phyloP scores from a whole-genome alignment of 2,113 vertebrate species.

The Dasyurus viverrinus region DNA sequence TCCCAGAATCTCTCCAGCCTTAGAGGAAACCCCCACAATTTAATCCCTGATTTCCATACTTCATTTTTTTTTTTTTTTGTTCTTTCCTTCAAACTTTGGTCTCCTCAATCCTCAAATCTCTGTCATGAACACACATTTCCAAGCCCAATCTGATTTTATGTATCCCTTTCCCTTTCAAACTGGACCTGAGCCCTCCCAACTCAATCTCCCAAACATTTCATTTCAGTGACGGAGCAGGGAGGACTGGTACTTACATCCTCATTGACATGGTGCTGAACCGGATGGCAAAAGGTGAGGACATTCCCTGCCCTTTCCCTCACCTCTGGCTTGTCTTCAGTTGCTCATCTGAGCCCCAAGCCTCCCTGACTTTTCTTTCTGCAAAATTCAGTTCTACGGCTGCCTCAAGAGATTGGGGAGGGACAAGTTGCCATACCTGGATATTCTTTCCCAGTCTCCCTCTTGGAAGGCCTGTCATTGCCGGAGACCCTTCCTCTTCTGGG shows the following conservation, averaged over 20 bases:
- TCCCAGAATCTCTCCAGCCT: background rate
- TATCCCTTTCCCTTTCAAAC: background rate
- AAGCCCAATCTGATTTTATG: background rate
- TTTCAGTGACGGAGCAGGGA: constrained; percentile 92
- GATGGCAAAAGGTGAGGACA: constrained; percentile 95
- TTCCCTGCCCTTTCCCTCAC: background rate
- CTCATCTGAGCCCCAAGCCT: background rate
- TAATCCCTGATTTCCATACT: background rate
- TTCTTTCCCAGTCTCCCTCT: background rate
- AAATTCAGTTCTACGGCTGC: background rate
- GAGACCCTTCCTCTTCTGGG: background rate
- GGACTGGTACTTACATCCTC: constrained; percentile 96
- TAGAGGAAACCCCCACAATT: background rate
- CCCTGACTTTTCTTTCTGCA: rapidly evolving
- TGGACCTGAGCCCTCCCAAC: background rate
- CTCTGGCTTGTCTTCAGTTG: background rate
- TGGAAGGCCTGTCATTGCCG: background rate
- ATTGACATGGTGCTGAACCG: constrained; percentile 99
- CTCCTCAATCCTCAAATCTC: background rate
- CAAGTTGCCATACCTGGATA: background rate
- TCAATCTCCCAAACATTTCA: constrained; percentile 7
- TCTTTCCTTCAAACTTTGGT: background rate
- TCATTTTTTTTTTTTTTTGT: background rate
- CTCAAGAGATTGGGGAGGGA: rapidly evolving
- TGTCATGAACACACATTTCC: background rate